A percentile compares a stretch with the other conserved stretches of the same genome.
Conservation (phyloP, 2,888 invertebrate species). For the Loripinus fragilis region DNA sequence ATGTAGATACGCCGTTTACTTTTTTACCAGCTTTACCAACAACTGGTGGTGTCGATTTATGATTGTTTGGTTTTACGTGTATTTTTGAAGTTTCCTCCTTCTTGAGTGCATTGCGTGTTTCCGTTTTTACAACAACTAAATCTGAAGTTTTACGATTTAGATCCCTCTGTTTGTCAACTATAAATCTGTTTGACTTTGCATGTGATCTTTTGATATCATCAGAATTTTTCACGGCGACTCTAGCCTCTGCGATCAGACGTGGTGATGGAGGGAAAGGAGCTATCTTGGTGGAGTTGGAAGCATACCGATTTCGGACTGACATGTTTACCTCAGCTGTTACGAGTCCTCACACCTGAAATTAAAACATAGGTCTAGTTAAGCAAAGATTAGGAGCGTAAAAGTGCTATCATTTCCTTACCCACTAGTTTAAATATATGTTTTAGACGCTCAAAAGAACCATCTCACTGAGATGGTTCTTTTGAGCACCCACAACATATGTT, state of each 20-base stretch:
- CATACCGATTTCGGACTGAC: conserved; percentile 47
- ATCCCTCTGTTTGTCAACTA: too few species aligned
- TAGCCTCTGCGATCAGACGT: conserved; percentile 21
- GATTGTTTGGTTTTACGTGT: too few species aligned
- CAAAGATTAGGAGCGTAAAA: background rate
- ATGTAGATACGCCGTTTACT: too few species aligned
- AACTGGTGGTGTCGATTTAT: too few species aligned
- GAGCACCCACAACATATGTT: background rate
- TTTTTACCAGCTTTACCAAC: too few species aligned
- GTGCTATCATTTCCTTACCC: too few species aligned
- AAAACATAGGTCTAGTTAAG: background rate
- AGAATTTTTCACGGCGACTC: conserved; percentile 17
- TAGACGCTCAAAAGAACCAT: background rate
- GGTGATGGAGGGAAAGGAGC: conserved; percentile 38
- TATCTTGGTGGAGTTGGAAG: conserved; percentile 43
- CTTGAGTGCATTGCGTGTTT: too few species aligned
- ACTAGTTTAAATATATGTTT: too few species aligned
- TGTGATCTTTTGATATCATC: background rate
- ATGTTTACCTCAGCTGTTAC: conserved; percentile 11
- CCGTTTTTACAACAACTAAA: too few species aligned
- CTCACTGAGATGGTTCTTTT: background rate
- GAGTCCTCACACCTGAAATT: background rate
- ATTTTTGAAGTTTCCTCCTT: too few species aligned
- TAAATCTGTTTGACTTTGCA: too few species aligned
- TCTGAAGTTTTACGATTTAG: too few species aligned